Percentiles rank a stretch among this genome's conserved stretches.
Conservation (phyloP, 2,888 invertebrate species). For the Tethea ocularis region DNA sequence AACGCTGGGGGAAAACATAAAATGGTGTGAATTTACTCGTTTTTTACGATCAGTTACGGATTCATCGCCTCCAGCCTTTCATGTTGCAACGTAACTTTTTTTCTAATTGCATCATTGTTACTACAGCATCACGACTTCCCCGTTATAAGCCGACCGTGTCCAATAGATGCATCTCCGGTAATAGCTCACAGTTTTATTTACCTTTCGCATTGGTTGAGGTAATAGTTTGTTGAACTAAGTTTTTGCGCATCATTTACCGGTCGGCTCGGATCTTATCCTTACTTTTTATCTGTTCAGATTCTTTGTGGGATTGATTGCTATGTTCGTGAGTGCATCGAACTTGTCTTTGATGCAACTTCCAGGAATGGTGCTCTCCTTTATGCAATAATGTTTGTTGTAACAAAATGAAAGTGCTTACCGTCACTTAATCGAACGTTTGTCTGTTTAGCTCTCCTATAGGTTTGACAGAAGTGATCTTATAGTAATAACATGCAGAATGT, state of each 20-base stretch:
- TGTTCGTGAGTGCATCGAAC: slow-evolving; percentile 49
- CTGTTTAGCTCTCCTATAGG: background rate
- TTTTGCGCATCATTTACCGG: slow-evolving; percentile 65
- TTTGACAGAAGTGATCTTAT: background rate
- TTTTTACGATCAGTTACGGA: slow-evolving; percentile 29
- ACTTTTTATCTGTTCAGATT: slow-evolving; percentile 48
- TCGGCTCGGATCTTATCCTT: slow-evolving; percentile 36
- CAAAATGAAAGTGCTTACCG: background rate
- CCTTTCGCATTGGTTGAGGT: slow-evolving; percentile 21
- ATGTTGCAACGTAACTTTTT: slow-evolving; percentile 17
- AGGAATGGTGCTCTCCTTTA: background rate
- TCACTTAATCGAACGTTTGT: background rate
- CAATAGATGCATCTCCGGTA: slow-evolving; percentile 5
- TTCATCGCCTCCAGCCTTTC: slow-evolving; percentile 22
- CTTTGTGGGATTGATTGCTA: slow-evolving; percentile 44
- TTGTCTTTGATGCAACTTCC: slow-evolving; percentile 14
- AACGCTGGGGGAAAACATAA: slow-evolving; percentile 17
- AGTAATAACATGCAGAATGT: too few species aligned
- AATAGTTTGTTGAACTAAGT: slow-evolving; percentile 67
- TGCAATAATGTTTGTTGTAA: background rate
- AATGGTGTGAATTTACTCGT: slow-evolving; percentile 26
- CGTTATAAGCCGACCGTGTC: slow-evolving; percentile 23
- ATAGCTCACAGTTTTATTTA: slow-evolving; percentile 5
- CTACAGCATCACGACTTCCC: slow-evolving; percentile 27
- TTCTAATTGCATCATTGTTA: slow-evolving; percentile 46